Percentiles rank a stretch among this genome's conserved stretches.
These are phyloP conservation scores for Otus scops DNA, from an alignment of 2,797 vertebrate species.

Conservation along the genomic window DNA sequence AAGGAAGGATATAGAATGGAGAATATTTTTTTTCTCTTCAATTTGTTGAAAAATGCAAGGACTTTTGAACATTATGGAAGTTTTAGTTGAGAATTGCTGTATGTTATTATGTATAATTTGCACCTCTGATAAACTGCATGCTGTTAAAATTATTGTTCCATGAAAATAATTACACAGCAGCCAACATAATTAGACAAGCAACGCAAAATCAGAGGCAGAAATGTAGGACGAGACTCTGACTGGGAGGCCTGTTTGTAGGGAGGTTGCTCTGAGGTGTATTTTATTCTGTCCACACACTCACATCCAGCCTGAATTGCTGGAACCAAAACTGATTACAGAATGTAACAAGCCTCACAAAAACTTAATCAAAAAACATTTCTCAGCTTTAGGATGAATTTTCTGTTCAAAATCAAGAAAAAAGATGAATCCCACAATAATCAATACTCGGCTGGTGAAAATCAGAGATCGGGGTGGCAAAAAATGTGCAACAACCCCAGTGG, in stretches of 20 bases:
- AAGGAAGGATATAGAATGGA: not conserved
- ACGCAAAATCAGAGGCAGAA: not conserved
- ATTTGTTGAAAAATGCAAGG: not conserved
- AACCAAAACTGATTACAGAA: not conserved
- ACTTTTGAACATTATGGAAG: not conserved
- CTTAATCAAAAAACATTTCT: not conserved
- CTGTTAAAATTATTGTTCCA: conserved; percentile 63
- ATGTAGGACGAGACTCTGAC: not conserved
- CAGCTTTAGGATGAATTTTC: not conserved
- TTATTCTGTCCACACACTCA: conserved; percentile 1
- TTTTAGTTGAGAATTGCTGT: conserved; percentile 28
- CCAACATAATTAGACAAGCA: conserved; percentile 60
- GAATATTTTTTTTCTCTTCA: not conserved
- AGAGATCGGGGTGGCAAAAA: not conserved
- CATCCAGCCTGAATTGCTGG: not conserved
- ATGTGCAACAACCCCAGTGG: not conserved
- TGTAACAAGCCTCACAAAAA: not conserved
- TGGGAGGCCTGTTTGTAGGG: not conserved
- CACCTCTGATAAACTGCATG: conserved; percentile 54
- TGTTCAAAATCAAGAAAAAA: not conserved
- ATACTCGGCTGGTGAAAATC: not conserved
- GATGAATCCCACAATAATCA: not conserved
- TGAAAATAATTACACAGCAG: conserved; percentile 67
- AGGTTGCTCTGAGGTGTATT: not conserved
- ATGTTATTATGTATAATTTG: conserved; percentile 45